Percentiles rank a stretch among this genome's conserved stretches.
Evolutionary conservation across 2,797 vertebrate genomes (phyloP).

Genomic region (Hypotaenidia okinawae): DNA sequence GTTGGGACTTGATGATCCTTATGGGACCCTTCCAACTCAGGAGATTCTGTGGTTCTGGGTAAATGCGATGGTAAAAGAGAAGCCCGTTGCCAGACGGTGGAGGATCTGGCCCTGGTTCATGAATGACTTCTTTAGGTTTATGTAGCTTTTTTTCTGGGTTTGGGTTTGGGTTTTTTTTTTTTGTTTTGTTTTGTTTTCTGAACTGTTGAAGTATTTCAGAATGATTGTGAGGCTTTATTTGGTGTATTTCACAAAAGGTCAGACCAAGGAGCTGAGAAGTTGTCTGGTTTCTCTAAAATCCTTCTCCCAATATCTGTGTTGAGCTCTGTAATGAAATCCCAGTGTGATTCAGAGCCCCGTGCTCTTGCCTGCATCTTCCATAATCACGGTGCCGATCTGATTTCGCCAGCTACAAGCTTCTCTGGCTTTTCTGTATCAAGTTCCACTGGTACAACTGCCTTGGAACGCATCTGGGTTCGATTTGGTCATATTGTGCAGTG

Average conservation of each 20-base stretch:
- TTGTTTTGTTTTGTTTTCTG: not conserved
- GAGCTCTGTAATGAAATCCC: not conserved
- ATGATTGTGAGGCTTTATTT: not conserved
- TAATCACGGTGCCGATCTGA: slow-evolving; percentile 7
- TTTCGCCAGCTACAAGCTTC: slow-evolving; percentile 16
- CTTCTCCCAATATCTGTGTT: not conserved
- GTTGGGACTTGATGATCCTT: no score
- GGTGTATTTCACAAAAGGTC: not conserved
- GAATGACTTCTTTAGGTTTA: not conserved
- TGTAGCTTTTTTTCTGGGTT: not conserved
- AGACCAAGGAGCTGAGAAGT: not conserved
- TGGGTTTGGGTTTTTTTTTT: not conserved
- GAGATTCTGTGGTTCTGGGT: no score
- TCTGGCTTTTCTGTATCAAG: slow-evolving; percentile 46
- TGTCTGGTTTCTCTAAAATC: not conserved
- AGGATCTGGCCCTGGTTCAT: not conserved
- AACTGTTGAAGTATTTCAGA: not conserved
- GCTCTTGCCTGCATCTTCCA: not conserved
- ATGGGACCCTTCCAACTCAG: no score
- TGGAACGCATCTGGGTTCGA: slow-evolving; percentile 4
- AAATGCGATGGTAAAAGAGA: not conserved
- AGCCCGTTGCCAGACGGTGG: not conserved
- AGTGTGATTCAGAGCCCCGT: slow-evolving; percentile 5
- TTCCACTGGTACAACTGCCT: slow-evolving; percentile 61
- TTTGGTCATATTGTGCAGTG: slow-evolving; percentile 15